These are phyloP conservation scores for Incurvaria masculella DNA, from an alignment of 2,888 invertebrate genomes.

Conservation along the genomic window DNA sequence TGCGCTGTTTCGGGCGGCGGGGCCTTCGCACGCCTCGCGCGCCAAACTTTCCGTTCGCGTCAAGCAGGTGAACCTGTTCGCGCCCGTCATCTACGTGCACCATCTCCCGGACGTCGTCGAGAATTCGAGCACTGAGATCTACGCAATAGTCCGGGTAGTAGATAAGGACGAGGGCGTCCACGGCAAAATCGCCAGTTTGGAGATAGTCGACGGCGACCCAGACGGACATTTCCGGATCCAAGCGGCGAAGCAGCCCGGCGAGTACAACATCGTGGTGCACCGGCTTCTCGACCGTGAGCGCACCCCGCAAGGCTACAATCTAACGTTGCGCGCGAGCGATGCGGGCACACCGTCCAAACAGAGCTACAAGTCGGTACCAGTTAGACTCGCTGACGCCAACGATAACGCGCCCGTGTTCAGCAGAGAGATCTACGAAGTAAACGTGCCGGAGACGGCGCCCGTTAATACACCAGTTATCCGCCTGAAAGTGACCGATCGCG, in stretches of 20 bases:
- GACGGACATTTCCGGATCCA: slow-evolving; percentile 83
- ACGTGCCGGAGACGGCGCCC: slow-evolving; percentile 85
- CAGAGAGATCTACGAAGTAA: slow-evolving; percentile 81
- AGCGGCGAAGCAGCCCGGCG: slow-evolving; percentile 59
- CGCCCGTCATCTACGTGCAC: slow-evolving; percentile 80
- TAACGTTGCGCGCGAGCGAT: slow-evolving; percentile 84
- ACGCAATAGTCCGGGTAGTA: slow-evolving; percentile 82
- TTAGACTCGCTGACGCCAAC: slow-evolving; percentile 76
- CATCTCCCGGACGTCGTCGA: slow-evolving; percentile 78
- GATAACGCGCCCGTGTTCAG: slow-evolving; percentile 88
- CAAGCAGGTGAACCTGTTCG: slow-evolving; percentile 78
- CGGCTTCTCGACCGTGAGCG: slow-evolving; percentile 74
- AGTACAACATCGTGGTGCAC: slow-evolving; percentile 77
- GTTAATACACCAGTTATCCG: slow-evolving; percentile 84
- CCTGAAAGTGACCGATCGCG: slow-evolving; percentile 82
- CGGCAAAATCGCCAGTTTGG: slow-evolving; percentile 77
- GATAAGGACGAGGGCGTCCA: slow-evolving; percentile 83
- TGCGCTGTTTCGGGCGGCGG: slow-evolving; percentile 46
- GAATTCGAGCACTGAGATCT: slow-evolving; percentile 78
- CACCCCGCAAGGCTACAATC: slow-evolving; percentile 78
- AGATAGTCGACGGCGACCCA: slow-evolving; percentile 87
- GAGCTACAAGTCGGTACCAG: slow-evolving; percentile 77
- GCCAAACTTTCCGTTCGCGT: slow-evolving; percentile 77
- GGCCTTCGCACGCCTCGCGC: slow-evolving; percentile 62
- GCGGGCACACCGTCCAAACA: slow-evolving; percentile 75